Evolutionary conservation across 2,888 invertebrate species (phyloP), one percentile per base, ranked within the genome.

Genomic region (Thymelicus acteon): DNA sequence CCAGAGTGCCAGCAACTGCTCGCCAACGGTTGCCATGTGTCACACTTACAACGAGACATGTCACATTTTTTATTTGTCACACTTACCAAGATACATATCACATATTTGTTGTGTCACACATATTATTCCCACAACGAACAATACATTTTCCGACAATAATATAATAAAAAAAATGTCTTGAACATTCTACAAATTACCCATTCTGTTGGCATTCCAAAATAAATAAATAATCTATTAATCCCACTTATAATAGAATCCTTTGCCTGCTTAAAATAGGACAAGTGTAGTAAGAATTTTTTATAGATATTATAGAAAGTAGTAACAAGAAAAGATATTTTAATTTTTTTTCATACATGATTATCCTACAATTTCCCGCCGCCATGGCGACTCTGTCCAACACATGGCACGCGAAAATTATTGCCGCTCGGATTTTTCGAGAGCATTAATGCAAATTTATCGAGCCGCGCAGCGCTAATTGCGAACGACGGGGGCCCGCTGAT

Each of bases 371-470:
- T 68, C 44, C 63, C 49, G 6, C 2, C 57, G 24, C 49, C 12
- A 58, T 70, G 69, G 69, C 49, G 24, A 60, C 58, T 47, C 24
- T 39, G 85, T 82, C 81, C 82, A 84, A 87, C 89, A 86, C 87
- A 89, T 86, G 89, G 87, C 89, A 85, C 85, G 83, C 84, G 89
- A 89, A 92, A 93, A 91, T 93, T 93, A 93, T 93, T 90, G 90
- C 91, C 89, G 82, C 76, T 79, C 87, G 89, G 91, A 93, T 93
- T 93, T 93, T 93, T 93, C 93, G 93, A 93, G 85, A 88, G 91
- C 93, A 93, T 93, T 93, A 93, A 93, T 93, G 93, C 89, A 92
- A 93, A 93, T 93, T 93, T 93, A 93, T 93, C 91, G 93, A 86
- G 89, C 89, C 90, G 86, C 88, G 89, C 87, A 87, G 89, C 91